Percentiles rank a stretch among this genome's conserved stretches.
Evolutionary conservation across 2,113 vertebrate species (phyloP).

Genomic region (Forbesichthys agassizii): DNA sequence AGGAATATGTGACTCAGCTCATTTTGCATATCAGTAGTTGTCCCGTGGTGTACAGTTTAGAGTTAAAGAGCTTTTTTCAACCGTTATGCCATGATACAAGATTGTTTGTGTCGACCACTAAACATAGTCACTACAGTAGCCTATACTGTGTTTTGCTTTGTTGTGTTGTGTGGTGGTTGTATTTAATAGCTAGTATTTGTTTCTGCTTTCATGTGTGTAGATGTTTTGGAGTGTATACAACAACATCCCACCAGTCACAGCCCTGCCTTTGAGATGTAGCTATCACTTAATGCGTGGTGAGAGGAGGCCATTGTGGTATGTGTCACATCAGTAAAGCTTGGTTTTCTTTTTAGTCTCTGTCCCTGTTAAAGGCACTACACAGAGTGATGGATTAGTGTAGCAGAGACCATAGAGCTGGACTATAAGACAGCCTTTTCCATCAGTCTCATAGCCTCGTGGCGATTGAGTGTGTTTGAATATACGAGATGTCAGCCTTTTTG

Average conservation of each 20-base stretch:
- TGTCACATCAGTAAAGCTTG: constrained; percentile 11
- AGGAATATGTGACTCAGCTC: too few relatives aligned
- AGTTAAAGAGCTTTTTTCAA: too few relatives aligned
- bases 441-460: too few relatives aligned
- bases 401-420: background rate
- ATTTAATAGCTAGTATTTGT: background rate
- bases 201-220: constrained; percentile 61
- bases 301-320: constrained; percentile 89
- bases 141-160: too few relatives aligned
- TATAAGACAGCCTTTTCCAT: too few relatives aligned
- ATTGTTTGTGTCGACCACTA: too few relatives aligned
- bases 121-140: too few relatives aligned
- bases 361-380: background rate
- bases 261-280: constrained; percentile 87
- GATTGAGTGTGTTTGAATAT: too few relatives aligned
- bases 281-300: constrained; percentile 96
- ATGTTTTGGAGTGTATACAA: constrained; percentile 99
- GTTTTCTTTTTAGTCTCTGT: background rate
- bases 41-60: too few relatives aligned
- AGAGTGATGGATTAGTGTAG: background rate
- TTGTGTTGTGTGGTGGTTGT: background rate
- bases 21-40: too few relatives aligned
- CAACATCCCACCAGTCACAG: constrained; percentile 90
- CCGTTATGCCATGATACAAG: too few relatives aligned
- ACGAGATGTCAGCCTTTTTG: too few relatives aligned